Evolutionary conservation across 2,797 vertebrate species (phyloP).

Genomic region (Rhinogobio ventralis): DNA sequence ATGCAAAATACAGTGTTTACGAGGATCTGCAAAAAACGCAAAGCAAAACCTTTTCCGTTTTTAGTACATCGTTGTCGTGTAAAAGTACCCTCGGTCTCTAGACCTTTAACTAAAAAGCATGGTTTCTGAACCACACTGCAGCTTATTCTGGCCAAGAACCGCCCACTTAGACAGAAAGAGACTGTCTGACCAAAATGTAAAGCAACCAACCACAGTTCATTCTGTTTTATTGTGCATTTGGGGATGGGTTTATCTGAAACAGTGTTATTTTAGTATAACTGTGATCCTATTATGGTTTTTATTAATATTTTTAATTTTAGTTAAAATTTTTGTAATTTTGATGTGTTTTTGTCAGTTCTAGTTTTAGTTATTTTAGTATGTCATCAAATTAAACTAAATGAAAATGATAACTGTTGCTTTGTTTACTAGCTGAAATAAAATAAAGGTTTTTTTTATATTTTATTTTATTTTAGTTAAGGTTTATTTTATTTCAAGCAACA

Average conservation of each 20-base stretch:
- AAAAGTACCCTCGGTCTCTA: background rate
- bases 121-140: slow-evolving; percentile 1
- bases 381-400: background rate
- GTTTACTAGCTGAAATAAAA: background rate
- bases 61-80: background rate
- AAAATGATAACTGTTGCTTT: background rate
- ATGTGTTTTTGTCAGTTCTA: no score
- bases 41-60: background rate
- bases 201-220: background rate
- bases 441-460: no score
- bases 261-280: background rate
- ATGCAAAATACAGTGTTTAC: background rate
- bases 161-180: background rate
- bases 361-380: background rate
- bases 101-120: background rate
- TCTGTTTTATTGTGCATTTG: background rate
- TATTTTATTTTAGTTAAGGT: no score
- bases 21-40: background rate
- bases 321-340: background rate
- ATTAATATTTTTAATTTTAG: no score
- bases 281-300: no score
- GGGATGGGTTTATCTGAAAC: no score
- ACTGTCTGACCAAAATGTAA: slow-evolving; percentile 23
- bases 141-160: slow-evolving; percentile 1
- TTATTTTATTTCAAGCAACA: no score